Evolutionary conservation across 2,888 invertebrate genomes (phyloP).

Genomic region (Galerucella nymphaeae): DNA sequence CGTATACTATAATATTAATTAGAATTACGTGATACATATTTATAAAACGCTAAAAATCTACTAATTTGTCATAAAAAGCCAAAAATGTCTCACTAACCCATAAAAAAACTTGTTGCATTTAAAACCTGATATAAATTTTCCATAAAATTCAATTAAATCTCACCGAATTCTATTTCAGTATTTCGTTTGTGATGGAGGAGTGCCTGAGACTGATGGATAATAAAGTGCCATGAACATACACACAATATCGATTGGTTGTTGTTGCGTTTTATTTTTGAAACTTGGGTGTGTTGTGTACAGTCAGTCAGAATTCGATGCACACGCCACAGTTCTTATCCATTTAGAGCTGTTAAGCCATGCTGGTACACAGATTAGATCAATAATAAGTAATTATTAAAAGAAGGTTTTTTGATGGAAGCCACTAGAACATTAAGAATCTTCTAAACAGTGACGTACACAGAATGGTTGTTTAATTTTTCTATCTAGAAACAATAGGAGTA

Average conservation of each 20-base stretch:
- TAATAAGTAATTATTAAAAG: slow-evolving; percentile 33
- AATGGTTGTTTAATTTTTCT: neutral
- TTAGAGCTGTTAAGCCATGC: slow-evolving; percentile 46
- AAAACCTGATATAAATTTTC: neutral
- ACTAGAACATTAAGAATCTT: slow-evolving; percentile 19
- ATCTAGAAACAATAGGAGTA: no score
- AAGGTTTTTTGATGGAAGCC: neutral
- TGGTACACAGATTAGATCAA: slow-evolving; percentile 48
- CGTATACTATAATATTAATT: no score
- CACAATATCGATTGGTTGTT: slow-evolving; percentile 29
- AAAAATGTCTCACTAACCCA: neutral
- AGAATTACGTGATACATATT: no score
- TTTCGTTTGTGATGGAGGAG: slow-evolving; percentile 21
- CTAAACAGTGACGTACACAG: neutral
- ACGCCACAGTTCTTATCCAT: slow-evolving; percentile 46
- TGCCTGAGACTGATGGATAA: slow-evolving; percentile 21
- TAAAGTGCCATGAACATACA: slow-evolving; percentile 22
- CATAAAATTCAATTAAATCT: neutral
- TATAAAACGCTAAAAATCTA: neutral
- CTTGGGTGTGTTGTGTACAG: slow-evolving; percentile 44
- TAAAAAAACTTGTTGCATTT: neutral
- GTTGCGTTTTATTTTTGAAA: slow-evolving; percentile 34
- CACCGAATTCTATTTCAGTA: neutral
- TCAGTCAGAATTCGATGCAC: slow-evolving; percentile 23
- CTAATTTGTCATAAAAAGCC: neutral